Base-by-base conservation (phyloP, 2,797 vertebrate species). In the Natrix natrix region DNA sequence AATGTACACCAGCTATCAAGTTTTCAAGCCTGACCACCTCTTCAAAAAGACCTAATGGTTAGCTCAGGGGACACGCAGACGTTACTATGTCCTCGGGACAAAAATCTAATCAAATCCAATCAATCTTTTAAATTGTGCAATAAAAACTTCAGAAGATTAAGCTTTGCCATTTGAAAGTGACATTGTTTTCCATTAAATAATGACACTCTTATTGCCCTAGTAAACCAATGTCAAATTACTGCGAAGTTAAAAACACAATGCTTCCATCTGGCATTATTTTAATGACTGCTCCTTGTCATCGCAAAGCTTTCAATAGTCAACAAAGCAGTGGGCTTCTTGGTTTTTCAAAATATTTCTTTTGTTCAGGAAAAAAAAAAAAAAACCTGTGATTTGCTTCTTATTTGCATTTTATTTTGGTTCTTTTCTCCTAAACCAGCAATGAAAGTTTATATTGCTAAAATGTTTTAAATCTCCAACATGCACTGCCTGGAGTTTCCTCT, bases 151-250 rank as follows among this genome's bases (percentile, higher is more conserved):
- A 95, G 92, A 95, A 94, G 60, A 96, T 95, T 57, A 93, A 91
- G 14, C 32, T 94, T 93, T 95, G 4, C 5, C 59, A 93, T 93
- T 0, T 0, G 90, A 95, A 96, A 90, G 43, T 95, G 94, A 91
- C 61, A 94, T 88, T 95, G 48, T 93, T 96, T 96, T 93, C 87
- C 88, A 95, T 95, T 96, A 95, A 94, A 95, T 94, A 95, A 94
- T 95, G 91, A 96, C 95, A 26, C 66, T 78, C 86, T 92, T 95
- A 95, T 92, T 96, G 88, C 24, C 57, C 92, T 43, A 94, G 86
- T 94, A 94, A 95, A 93, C 43, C 91, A 95, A 92, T 93, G 89
- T 95, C 94, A 96, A 95, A 94, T 89, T 96, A 78, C 43, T 89
- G 66, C 11, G 1, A 91, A 20, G 86, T 93, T 92, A 94, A 95